These are phyloP conservation scores for Cosmia trapezina DNA, from an alignment of 2,888 invertebrate species.

Conservation along the genomic window DNA sequence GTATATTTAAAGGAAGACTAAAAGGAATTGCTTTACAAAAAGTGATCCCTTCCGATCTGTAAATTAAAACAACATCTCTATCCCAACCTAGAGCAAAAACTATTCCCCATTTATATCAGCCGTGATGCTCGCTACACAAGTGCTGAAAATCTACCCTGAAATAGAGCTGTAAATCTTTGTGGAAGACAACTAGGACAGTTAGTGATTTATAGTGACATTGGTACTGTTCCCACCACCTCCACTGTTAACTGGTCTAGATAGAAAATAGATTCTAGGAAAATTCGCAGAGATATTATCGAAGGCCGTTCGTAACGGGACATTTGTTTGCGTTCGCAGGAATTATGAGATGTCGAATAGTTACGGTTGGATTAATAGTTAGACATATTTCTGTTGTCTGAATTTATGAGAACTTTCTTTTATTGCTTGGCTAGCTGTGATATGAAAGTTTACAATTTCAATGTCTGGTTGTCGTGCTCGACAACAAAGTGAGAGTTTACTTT, in stretches of 20 bases:
- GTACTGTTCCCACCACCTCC: constrained; percentile 46
- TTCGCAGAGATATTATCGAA: constrained; percentile 35
- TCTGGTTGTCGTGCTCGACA: not conserved
- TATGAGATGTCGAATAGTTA: constrained; percentile 2
- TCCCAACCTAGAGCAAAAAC: constrained; percentile 5
- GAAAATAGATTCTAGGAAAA: constrained; percentile 60
- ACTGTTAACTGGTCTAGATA: constrained; percentile 51
- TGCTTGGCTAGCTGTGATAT: not conserved
- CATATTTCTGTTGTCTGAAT: not conserved
- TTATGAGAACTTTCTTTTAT: not conserved
- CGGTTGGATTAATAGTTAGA: not conserved
- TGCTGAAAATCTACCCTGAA: constrained; percentile 52
- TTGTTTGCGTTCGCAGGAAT: constrained; percentile 11
- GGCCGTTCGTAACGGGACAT: constrained; percentile 10
- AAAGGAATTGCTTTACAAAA: not conserved
- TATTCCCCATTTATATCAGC: constrained; percentile 16
- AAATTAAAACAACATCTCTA: constrained; percentile 6
- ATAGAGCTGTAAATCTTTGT: constrained; percentile 63
- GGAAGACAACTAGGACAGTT: constrained; percentile 54
- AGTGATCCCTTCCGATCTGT: not conserved
- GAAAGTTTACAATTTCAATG: not conserved
- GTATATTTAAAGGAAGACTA: not conserved
- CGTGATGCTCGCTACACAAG: constrained; percentile 19
- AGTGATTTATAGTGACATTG: constrained; percentile 62
- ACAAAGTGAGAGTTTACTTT: not conserved